These are phyloP conservation scores for Campoletis raptor DNA, from an alignment of 2,888 invertebrate genomes.

Conservation along the genomic window DNA sequence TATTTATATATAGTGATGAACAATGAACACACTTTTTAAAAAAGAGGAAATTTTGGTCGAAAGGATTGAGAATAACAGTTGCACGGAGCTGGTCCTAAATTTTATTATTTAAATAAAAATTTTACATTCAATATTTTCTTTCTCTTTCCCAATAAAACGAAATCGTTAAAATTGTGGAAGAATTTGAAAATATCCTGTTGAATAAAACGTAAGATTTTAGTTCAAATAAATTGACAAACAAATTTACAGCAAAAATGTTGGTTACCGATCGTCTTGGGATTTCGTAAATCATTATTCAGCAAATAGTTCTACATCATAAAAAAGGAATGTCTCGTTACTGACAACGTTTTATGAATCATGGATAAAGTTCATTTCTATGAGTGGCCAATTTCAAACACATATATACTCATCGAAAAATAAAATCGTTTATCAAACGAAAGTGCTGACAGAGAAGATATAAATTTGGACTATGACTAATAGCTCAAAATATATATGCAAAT, in stretches of 20 bases:
- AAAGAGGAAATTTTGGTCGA: neutral
- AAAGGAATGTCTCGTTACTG: slow-evolving; percentile 23
- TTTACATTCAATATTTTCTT: neutral
- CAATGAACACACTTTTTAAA: neutral
- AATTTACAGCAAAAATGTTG: too few relatives aligned
- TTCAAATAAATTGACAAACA: neutral
- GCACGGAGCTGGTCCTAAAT: neutral
- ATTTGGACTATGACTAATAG: slow-evolving; percentile 32
- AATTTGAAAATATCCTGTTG: neutral
- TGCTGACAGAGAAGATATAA: slow-evolving; percentile 24
- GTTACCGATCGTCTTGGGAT: neutral
- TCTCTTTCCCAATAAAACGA: neutral
- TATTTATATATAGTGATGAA: neutral
- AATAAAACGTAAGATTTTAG: neutral
- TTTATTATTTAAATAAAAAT: neutral
- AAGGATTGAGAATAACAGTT: neutral
- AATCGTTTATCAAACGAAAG: slow-evolving; percentile 33
- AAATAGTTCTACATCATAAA: slow-evolving; percentile 21
- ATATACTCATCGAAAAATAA: neutral
- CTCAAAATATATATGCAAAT: neutral
- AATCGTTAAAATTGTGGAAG: neutral
- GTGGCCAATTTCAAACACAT: neutral
- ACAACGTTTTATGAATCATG: slow-evolving; percentile 18
- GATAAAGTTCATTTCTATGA: slow-evolving; percentile 15
- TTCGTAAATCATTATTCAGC: slow-evolving; percentile 29